Evolutionary conservation across 2,113 vertebrate species (phyloP), one percentile per base, ranked within the genome.

Genomic region (Copsychus sechellarum): DNA sequence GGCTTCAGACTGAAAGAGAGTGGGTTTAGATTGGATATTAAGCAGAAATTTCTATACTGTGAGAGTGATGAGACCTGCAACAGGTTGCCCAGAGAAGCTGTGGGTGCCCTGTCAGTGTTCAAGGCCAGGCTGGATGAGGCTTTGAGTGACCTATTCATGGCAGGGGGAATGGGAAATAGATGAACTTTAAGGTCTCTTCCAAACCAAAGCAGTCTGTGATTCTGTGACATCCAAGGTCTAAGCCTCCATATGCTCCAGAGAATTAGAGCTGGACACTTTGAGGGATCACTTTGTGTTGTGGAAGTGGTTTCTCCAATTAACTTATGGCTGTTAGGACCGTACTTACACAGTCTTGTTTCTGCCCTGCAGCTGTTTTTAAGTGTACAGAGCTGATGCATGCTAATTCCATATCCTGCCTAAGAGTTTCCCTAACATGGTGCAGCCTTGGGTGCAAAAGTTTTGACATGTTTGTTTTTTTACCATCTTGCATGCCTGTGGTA

Each of bases 371-470:
- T 73, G 2, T 66, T 82, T 87, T 70, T 48, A 48, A 34, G 33
- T 60, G 6, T 31, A n/a, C 67, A 58, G 79, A 23, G 53, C 47
- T 81, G 38, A 57, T 33, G n/a, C 8, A 7, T 65, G 33, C 65
- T 81, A 65, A 25, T 31, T 72, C n/a, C 16, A 5, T 72, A 8
- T 80, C 38, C 45, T 45, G 20, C 65, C 48, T 42, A 69, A n/a
- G 61, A 48, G 21, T 91, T 86, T 92, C 64, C 31, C 1, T 80
- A 21, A 70, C 16, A 34, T 60, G 50, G 14, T 76, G 54, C 26
- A 34, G 26, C 43, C 70, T 77, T 92, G 90, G 47, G 79, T 94
- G 90, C 78, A 69, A 42, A 81, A 62, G 50, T 88, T 96, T 80
- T 92, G 87, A 54, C 57, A 33, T 11, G 3, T 45, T 85, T 92